Percentiles rank a stretch among this genome's conserved stretches.
phyloP scores from a whole-genome alignment of 2,113 vertebrate genomes.

The Piprites chloris region DNA sequence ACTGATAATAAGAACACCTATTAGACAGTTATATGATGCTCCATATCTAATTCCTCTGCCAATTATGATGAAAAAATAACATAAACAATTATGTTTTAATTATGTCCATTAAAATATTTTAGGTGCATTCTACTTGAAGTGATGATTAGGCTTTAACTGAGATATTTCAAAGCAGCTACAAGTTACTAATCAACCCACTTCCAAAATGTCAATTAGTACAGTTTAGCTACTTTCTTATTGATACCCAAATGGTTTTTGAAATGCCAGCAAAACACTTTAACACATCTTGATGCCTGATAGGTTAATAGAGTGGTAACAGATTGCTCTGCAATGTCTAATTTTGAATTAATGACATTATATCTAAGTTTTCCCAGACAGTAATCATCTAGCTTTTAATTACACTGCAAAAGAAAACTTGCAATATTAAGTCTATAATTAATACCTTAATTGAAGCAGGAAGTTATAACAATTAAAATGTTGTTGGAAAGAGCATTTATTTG shows the following conservation, averaged over 20 bases:
- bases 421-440: background rate
- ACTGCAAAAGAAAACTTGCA: background rate
- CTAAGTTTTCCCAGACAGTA: background rate
- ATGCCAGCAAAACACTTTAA: background rate
- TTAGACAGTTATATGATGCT: conserved; percentile 1
- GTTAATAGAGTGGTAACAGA: conserved; percentile 29
- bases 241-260: background rate
- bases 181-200: background rate
- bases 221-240: background rate
- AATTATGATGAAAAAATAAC: background rate
- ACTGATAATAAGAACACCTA: background rate
- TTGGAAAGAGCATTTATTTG: background rate
- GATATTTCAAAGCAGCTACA: background rate
- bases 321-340: conserved; percentile 13
- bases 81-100: conserved; percentile 32
- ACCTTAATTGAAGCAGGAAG: background rate
- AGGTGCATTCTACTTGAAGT: background rate
- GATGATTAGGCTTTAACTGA: background rate
- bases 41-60: background rate
- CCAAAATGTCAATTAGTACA: conserved; percentile 11
- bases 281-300: background rate
- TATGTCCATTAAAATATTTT: conserved; percentile 20
- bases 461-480: background rate
- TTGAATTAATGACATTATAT: background rate
- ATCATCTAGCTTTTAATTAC: conserved; percentile 1